Evolutionary conservation across 2,888 invertebrate species (phyloP).

Genomic region (Anthophora plumipes): DNA sequence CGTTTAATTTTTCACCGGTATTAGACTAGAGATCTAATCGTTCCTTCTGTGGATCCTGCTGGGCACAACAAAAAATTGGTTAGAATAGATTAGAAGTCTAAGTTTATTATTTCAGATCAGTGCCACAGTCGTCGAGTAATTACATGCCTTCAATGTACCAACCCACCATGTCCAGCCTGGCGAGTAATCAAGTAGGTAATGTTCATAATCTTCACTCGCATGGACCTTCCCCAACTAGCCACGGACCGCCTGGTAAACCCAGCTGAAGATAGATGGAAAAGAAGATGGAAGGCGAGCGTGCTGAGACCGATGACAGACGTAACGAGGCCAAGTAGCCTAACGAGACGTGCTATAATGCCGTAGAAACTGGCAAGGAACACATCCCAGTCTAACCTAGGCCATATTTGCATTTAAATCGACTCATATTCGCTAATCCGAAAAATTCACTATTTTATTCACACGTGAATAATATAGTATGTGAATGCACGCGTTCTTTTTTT

Average conservation of each 20-base stretch:
- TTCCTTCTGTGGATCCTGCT: too few species aligned
- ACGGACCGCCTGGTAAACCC: constrained; percentile 78
- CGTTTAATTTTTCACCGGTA: too few species aligned
- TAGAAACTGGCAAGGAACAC: constrained; percentile 4
- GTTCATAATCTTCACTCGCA: constrained; percentile 79
- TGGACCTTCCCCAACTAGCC: constrained; percentile 79
- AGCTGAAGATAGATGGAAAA: constrained; percentile 78
- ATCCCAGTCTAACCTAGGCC: neutral
- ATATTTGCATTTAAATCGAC: constrained; percentile 37
- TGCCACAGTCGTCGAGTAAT: constrained; percentile 77
- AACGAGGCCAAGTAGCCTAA: neutral
- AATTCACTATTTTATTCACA: constrained; percentile 16
- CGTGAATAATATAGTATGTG: neutral
- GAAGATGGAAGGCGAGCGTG: constrained; percentile 30
- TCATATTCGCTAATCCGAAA: too few species aligned
- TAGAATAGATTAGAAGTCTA: neutral
- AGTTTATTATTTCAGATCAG: constrained; percentile 67
- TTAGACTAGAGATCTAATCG: too few species aligned
- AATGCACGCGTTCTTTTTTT: constrained; percentile 9
- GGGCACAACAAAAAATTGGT: neutral
- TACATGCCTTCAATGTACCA: constrained; percentile 80
- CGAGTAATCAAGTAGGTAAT: constrained; percentile 78
- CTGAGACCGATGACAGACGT: constrained; percentile 28
- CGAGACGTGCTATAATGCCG: constrained; percentile 24
- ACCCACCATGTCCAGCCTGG: constrained; percentile 77